Evolutionary conservation across 2,113 vertebrate genomes (phyloP).

Genomic region (Anseranas semipalmata): DNA sequence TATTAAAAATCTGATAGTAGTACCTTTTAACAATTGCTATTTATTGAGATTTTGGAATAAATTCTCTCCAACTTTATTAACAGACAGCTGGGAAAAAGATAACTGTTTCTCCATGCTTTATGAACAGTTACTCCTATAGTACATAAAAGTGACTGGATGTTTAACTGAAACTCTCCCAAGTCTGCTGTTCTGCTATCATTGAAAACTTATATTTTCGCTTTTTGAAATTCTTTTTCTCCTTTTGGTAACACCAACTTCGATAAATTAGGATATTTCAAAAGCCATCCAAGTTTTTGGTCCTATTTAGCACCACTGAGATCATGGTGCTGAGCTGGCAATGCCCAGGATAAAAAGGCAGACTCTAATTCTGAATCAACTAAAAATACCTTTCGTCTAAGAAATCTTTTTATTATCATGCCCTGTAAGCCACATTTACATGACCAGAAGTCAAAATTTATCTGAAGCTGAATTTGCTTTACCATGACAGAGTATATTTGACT

Average conservation of each 20-base stretch:
- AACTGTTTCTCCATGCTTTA: background rate
- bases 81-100: background rate
- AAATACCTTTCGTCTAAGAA: background rate
- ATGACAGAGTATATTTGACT: too few relatives aligned
- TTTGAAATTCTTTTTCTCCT: background rate
- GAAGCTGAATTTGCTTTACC: too few relatives aligned
- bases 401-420: too few relatives aligned
- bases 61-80: background rate
- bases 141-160: background rate
- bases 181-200: accelerated
- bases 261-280: background rate
- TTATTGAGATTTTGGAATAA: background rate
- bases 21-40: background rate
- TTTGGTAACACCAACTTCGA: background rate
- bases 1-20: background rate
- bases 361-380: background rate
- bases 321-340: background rate
- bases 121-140: background rate
- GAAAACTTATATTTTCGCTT: background rate
- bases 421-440: background rate
- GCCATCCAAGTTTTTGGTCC: background rate
- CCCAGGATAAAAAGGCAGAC: background rate
- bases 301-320: background rate
- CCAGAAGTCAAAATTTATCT: too few relatives aligned
- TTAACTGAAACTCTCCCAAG: background rate